Evolutionary conservation across 2,888 invertebrate genomes (phyloP).

Genomic region (Tipula confusa): DNA sequence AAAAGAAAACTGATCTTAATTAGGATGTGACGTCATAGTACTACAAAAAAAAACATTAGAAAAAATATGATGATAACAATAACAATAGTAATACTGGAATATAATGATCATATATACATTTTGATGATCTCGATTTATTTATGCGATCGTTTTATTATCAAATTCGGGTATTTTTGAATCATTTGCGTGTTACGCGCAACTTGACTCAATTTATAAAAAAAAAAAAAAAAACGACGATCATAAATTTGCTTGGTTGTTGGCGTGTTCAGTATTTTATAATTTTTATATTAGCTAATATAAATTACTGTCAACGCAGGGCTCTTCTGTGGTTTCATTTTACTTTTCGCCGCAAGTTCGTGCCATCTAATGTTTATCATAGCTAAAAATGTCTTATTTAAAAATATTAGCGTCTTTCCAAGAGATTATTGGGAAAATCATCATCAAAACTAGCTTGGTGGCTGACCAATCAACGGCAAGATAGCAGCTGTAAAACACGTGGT

Average conservation of each 20-base stretch:
- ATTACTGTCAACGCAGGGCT: no score
- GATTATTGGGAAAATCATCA: no score
- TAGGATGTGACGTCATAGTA: conserved; percentile 29
- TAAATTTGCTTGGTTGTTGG: not conserved
- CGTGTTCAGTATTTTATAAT: not conserved
- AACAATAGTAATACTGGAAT: not conserved
- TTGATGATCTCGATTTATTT: conserved; percentile 8
- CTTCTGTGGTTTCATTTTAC: no score
- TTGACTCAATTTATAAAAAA: not conserved
- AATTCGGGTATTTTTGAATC: not conserved
- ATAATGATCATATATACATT: not conserved
- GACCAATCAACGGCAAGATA: no score
- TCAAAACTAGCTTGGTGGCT: no score
- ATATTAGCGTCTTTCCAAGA: no score
- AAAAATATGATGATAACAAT: not conserved
- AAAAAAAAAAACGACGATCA: no score
- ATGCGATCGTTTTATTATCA: not conserved
- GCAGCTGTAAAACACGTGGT: no score
- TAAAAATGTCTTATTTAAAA: no score
- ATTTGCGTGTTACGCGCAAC: not conserved
- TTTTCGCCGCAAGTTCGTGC: no score
- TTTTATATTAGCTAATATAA: no score
- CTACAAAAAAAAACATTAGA: not conserved
- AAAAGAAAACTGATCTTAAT: conserved; percentile 29
- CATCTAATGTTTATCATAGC: no score